A percentile compares a stretch with the other conserved stretches of the same genome.
phyloP scores from a whole-genome alignment of 2,797 vertebrate species.

The Melanogrammus aeglefinus region DNA sequence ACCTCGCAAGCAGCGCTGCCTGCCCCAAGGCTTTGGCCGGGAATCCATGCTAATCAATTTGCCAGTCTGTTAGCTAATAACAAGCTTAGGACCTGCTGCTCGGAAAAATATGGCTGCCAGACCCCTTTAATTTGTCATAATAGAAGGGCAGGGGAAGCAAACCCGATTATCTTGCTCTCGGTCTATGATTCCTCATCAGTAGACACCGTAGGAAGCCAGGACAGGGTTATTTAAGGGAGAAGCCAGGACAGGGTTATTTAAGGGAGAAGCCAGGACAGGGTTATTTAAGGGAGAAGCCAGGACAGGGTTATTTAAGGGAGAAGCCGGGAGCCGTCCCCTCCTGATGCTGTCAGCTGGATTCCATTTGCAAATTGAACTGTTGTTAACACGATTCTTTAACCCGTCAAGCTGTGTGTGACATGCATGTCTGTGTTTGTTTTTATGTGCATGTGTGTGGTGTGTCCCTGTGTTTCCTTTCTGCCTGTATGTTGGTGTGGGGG shows the following conservation, averaged over 20 bases:
- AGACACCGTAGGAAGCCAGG: conserved; percentile 58
- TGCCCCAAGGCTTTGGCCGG: conserved; percentile 51
- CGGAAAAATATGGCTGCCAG: conserved; percentile 74
- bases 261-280: conserved; percentile 60
- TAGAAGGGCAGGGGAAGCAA: conserved; percentile 70
- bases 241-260: conserved; percentile 61
- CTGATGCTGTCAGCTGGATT: conserved; percentile 64
- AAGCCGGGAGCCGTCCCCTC: conserved; percentile 45
- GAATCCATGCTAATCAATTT: conserved; percentile 80
- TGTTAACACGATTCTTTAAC: conserved; percentile 61
- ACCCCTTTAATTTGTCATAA: conserved; percentile 83
- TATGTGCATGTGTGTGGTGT: not conserved
- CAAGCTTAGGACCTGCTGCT: conserved; percentile 69
- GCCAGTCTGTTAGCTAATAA: conserved; percentile 79
- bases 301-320: conserved; percentile 68
- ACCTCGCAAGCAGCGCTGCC: conserved; percentile 45
- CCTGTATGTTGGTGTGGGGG: not conserved
- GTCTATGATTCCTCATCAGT: conserved; percentile 63
- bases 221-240: conserved; percentile 68
- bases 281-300: conserved; percentile 69
- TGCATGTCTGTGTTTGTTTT: conserved; percentile 32
- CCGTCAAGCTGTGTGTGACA: conserved; percentile 33
- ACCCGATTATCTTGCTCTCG: conserved; percentile 69
- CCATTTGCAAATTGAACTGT: conserved; percentile 68
- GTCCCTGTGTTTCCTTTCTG: conserved; percentile 29